Evolutionary conservation across 1,140 invertebrate genomes (phyloP).

Genomic region (Aphaenogaster rudis): DNA sequence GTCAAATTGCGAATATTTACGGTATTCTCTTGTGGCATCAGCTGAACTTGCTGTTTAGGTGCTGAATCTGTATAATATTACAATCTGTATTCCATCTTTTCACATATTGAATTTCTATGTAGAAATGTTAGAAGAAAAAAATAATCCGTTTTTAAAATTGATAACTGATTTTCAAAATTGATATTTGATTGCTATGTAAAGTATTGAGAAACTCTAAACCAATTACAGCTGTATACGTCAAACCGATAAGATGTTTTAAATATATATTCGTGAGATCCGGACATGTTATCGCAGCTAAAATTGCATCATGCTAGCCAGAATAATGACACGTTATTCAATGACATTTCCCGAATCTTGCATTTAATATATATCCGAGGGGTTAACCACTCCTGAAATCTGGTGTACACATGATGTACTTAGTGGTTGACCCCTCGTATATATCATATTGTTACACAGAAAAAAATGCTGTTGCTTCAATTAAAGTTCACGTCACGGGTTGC

Average conservation of each 20-base stretch:
- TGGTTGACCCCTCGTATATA: not conserved
- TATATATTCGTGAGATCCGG: not conserved
- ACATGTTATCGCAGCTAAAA: not conserved
- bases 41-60: constrained; percentile 48
- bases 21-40: constrained; percentile 68
- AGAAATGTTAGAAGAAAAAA: not conserved
- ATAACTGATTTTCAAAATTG: not conserved
- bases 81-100: not conserved
- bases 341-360: not conserved
- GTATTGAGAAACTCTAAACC: not conserved
- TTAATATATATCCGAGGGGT: not conserved
- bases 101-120: not conserved
- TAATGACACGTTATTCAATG: not conserved
- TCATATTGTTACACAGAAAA: too few relatives aligned
- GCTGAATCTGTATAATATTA: constrained; percentile 44
- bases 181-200: not conserved
- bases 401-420: too few relatives aligned
- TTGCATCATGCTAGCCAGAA: not conserved
- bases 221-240: not conserved
- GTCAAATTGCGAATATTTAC: constrained; percentile 79
- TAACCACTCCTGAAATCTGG: too few relatives aligned
- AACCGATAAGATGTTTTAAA: not conserved
- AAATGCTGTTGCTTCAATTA: too few relatives aligned
- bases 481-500: too few relatives aligned
- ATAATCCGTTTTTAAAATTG: not conserved